These are phyloP conservation scores for Cebidichthys violaceus DNA, from an alignment of 2,113 vertebrate genomes.

Conservation along the genomic window DNA sequence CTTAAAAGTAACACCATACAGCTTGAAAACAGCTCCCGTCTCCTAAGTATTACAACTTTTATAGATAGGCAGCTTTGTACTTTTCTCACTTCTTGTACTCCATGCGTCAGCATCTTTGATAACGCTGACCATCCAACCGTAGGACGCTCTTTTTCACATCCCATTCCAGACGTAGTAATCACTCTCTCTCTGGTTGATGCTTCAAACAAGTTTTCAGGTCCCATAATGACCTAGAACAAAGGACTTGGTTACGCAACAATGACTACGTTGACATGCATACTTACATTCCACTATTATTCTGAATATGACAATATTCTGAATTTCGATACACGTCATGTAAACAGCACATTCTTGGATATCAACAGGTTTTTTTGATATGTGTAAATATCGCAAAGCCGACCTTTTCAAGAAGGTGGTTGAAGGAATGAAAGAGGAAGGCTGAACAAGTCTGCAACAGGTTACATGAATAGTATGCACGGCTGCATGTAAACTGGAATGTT, in stretches of 20 bases:
- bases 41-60: constrained; percentile 28
- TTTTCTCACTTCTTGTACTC: constrained; percentile 5
- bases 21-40: neutral
- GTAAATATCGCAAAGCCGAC: no score
- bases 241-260: constrained; percentile 2
- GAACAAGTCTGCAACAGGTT: no score
- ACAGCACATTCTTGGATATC: neutral
- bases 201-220: constrained; percentile 8
- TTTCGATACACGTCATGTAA: no score
- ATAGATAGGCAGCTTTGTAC: constrained; percentile 15
- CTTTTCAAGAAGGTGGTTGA: no score
- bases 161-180: neutral
- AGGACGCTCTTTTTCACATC: constrained; percentile 1
- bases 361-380: no score
- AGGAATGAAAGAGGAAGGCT: no score
- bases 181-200: neutral
- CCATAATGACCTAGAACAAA: constrained; percentile 19
- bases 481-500: no score
- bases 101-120: constrained; percentile 12
- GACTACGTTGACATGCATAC: neutral
- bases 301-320: no score
- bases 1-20: constrained; percentile 4
- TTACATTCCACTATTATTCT: no score
- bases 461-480: no score
- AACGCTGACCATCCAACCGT: neutral